Evolutionary conservation across 2,888 invertebrate species (phyloP).

Genomic region (Girardia tigrina): DNA sequence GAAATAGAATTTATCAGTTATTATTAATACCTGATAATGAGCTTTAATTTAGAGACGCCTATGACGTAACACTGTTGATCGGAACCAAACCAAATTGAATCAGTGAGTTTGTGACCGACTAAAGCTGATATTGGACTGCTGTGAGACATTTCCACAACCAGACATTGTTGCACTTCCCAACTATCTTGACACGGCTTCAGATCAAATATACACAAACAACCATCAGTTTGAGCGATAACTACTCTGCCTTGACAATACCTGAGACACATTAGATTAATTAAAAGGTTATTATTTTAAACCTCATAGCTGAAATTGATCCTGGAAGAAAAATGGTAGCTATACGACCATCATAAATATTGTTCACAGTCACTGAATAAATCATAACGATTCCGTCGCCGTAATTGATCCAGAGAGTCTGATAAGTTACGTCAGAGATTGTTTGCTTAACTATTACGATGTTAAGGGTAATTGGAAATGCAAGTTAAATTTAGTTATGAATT

Average conservation of each 20-base stretch:
- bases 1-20: background rate
- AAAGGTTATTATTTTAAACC: background rate
- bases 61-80: conserved; percentile 8
- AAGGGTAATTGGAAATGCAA: too few relatives aligned
- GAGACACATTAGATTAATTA: background rate
- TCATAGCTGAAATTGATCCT: conserved; percentile 1
- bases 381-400: background rate
- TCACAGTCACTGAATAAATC: background rate
- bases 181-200: background rate
- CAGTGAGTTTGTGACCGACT: background rate
- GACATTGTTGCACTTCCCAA: conserved; percentile 18
- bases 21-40: background rate
- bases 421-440: background rate
- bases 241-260: conserved; percentile 9
- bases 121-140: conserved; percentile 18
- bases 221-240: conserved; percentile 8
- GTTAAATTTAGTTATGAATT: too few relatives aligned
- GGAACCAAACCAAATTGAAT: background rate
- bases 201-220: conserved; percentile 19
- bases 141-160: conserved; percentile 6
- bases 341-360: background rate
- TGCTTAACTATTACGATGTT: too few relatives aligned
- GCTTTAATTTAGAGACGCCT: background rate
- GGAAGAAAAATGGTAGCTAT: conserved; percentile 2
- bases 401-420: background rate